A percentile compares a stretch with the other conserved stretches of the same genome.
phyloP scores from a whole-genome alignment of 2,113 vertebrate genomes.

The Nycticryphes semicollaris region DNA sequence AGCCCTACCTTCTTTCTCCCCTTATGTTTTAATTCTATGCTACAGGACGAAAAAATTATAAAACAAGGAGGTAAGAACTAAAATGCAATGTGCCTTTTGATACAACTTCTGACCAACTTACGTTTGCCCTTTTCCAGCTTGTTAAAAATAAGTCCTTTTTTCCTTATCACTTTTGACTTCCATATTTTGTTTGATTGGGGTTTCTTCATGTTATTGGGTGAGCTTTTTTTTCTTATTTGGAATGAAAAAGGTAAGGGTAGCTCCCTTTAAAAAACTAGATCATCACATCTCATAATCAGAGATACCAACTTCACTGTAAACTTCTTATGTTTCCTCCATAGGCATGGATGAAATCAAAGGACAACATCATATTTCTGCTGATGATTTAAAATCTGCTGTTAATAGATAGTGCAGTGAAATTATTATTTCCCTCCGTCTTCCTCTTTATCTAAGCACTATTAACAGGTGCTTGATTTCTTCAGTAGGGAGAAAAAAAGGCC shows the following conservation, averaged over 20 bases:
- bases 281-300: background rate
- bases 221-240: background rate
- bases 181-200: background rate
- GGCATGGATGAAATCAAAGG: background rate
- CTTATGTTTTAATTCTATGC: background rate
- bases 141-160: background rate
- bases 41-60: background rate
- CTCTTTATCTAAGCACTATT: background rate
- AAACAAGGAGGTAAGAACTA: background rate
- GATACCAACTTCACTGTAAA: background rate
- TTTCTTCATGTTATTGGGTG: background rate
- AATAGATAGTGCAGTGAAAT: background rate
- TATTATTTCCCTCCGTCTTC: background rate
- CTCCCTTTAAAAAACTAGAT: background rate
- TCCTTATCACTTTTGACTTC: background rate
- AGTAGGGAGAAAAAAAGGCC: background rate
- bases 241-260: background rate
- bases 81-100: background rate
- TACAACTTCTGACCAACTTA: background rate
- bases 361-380: background rate
- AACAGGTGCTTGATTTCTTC: slow-evolving; percentile 9
- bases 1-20: background rate
- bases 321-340: background rate
- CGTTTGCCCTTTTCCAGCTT: background rate
- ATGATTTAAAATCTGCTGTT: slow-evolving; percentile 34